Percentiles rank a stretch among this genome's conserved stretches.
Conservation (phyloP, 2,113 vertebrate genomes). For the Neolamprologus sp. region DNA sequence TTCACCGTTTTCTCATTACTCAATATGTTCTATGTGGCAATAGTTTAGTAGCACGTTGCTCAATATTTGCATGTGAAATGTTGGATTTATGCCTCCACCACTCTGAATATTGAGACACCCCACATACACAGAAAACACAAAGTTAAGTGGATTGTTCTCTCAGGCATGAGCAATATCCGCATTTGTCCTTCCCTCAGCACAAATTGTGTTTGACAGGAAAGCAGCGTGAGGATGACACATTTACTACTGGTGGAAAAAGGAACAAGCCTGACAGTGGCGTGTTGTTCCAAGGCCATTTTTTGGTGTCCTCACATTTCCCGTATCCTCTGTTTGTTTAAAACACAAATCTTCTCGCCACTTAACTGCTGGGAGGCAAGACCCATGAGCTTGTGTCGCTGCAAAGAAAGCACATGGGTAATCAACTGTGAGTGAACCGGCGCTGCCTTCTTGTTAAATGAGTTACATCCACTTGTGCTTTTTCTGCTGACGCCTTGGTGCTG, state of each 20-base stretch:
- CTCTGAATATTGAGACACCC: background rate
- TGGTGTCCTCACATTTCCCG: background rate
- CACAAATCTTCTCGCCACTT: background rate
- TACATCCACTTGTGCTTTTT: background rate
- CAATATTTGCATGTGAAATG: background rate
- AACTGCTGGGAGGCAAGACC: background rate
- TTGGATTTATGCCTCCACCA: background rate
- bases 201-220: conserved; percentile 12
- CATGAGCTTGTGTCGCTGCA: background rate
- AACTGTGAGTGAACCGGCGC: background rate
- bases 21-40: background rate
- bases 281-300: background rate
- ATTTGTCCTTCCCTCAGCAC: background rate
- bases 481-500: background rate
- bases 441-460: background rate
- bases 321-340: background rate
- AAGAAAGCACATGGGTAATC: background rate
- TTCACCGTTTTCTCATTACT: background rate
- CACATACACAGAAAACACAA: background rate
- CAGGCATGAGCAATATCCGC: background rate
- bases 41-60: background rate
- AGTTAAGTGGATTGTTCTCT: background rate
- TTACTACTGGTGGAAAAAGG: background rate
- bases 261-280: background rate
- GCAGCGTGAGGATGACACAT: background rate